Base-by-base conservation (phyloP, 2,888 invertebrate species). In the Cybosia mesomella region DNA sequence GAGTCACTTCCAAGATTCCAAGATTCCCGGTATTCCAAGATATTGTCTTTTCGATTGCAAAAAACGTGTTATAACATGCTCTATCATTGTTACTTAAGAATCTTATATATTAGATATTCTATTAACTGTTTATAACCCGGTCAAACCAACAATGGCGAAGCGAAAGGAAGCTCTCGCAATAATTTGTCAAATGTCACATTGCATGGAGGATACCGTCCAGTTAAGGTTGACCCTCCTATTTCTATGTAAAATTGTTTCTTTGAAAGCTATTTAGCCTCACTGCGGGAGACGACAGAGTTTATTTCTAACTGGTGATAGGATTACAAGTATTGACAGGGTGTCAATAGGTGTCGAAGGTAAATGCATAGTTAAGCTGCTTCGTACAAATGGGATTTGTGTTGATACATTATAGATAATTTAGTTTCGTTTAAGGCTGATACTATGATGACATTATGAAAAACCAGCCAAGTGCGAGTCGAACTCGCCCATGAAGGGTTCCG, bases 161-260 rank as follows among this genome's bases (percentile, higher is more conserved):
- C 81, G 79, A 81, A 79, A 78, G 79, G 79, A 68, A 77, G 68
- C 64, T 73, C 74, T 64, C 75, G 83, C 76, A 83, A 83, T 76
- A 70, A 83, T 82, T 84, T 82, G 82, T 82, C 85, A 85, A 84
- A 83, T 76, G 82, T 72, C 78, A 84, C 70, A 79, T 69, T 39
- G 73, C 63, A 49, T 67, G 32, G 18, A 39, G 15, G 34, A 39
- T 32, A 43, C 61, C 49, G 11, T 61, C 67, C 67, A 62, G 18
- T 34, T 22, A 43, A 57, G 11, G 10, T 57, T 62, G 67, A 68
- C 55, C 55, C 9, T n/a, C 22, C 22, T 21, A 32, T 28, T 0
- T 24, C 18, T 5, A 2, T 24, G 21, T 24, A 49, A 60, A 55
- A 22, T 0, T 62, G 8, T 54, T 21, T 58, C 1, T 7, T 11